A percentile compares a stretch with the other conserved stretches of the same genome.
phyloP scores from a whole-genome alignment of 2,888 invertebrate species.

The Onthophagus sagittarius region DNA sequence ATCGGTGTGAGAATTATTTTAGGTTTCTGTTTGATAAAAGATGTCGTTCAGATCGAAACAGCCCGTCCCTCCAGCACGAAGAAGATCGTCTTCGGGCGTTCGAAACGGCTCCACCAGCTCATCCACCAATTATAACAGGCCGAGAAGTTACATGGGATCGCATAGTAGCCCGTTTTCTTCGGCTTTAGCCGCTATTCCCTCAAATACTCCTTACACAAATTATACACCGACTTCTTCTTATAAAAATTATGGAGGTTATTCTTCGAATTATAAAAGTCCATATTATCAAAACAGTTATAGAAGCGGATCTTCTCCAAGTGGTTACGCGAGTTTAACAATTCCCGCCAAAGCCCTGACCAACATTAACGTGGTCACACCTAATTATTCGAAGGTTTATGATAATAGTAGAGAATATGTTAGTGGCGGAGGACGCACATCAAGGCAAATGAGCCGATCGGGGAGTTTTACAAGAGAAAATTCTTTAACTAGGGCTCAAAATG shows the following conservation, averaged over 20 bases:
- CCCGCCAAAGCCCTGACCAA: conserved; percentile 58
- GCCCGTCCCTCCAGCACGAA: conserved; percentile 39
- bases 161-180: conserved; percentile 20
- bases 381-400: conserved; percentile 45
- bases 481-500: conserved; percentile 42
- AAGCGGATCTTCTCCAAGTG: conserved; percentile 60
- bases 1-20: neutral
- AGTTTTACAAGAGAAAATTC: conserved; percentile 42
- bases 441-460: conserved; percentile 36
- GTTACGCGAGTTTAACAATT: conserved; percentile 66
- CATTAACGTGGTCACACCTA: conserved; percentile 57
- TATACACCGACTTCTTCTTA: conserved; percentile 31
- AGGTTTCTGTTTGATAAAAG: conserved; percentile 4
- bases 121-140: conserved; percentile 29
- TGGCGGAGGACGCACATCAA: conserved; percentile 48
- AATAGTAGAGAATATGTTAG: conserved; percentile 39
- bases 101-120: conserved; percentile 29
- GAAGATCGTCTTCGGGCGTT: conserved; percentile 43
- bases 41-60: conserved; percentile 41
- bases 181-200: conserved; percentile 23
- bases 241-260: conserved; percentile 24
- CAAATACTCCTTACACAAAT: conserved; percentile 40
- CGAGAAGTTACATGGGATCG: conserved; percentile 31
- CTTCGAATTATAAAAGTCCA: conserved; percentile 46
- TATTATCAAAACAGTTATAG: conserved; percentile 51